A percentile compares a stretch with the other conserved stretches of the same genome.
Evolutionary conservation across 2,888 invertebrate genomes (phyloP).

Genomic region (Synergus umbraculus): DNA sequence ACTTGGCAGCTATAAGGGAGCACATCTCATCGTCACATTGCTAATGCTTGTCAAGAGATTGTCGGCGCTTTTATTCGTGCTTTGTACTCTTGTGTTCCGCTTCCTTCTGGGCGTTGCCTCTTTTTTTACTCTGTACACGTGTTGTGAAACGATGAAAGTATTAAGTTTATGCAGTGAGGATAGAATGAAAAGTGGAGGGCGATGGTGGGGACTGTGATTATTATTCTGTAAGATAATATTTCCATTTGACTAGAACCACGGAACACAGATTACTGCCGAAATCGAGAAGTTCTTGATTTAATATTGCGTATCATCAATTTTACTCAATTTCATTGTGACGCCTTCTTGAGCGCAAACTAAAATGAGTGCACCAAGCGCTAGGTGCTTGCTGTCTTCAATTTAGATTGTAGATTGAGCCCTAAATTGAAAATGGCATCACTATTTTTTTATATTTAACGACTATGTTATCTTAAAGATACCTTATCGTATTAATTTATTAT

Average conservation of each 20-base stretch:
- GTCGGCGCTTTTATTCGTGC: slow-evolving; percentile 19
- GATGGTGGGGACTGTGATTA: slow-evolving; percentile 34
- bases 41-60: slow-evolving; percentile 1
- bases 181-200: slow-evolving; percentile 28
- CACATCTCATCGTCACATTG: not conserved
- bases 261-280: slow-evolving; percentile 2
- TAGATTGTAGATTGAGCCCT: not conserved
- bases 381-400: not conserved
- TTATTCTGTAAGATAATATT: slow-evolving; percentile 28
- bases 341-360: not conserved
- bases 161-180: slow-evolving; percentile 33
- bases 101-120: not conserved
- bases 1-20: not conserved
- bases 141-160: slow-evolving; percentile 38
- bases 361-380: not conserved
- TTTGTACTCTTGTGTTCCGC: slow-evolving; percentile 26
- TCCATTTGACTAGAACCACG: slow-evolving; percentile 22
- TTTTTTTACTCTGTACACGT: slow-evolving; percentile 17
- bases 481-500: slow-evolving; percentile 6
- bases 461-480: not conserved
- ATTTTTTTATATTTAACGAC: not conserved
- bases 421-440: not conserved
- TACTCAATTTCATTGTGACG: not conserved
- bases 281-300: not conserved
- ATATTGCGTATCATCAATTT: not conserved